Percentiles rank a stretch among this genome's conserved stretches.
phyloP scores from a whole-genome alignment of 2,797 vertebrate species.

The Halcyon smyrnensis region DNA sequence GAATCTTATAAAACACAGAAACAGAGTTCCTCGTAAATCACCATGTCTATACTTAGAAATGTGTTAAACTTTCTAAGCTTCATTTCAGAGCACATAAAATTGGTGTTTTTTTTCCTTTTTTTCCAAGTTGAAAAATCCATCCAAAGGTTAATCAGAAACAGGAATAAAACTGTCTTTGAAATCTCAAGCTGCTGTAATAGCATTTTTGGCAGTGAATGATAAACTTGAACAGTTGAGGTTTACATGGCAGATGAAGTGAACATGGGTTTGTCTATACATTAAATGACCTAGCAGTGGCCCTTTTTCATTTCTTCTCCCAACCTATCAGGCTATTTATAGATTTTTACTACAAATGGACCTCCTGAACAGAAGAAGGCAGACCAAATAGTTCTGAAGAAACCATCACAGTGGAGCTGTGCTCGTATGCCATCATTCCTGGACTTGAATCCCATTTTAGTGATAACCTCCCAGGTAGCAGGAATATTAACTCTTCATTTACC shows the following conservation, averaged over 20 bases:
- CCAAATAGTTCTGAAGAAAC: background rate
- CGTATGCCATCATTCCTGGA: background rate
- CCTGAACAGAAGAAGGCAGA: background rate
- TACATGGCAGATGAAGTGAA: background rate
- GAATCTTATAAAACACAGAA: constrained; percentile 39
- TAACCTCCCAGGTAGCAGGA: constrained; percentile 5
- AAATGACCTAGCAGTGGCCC: background rate
- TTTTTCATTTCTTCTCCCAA: constrained; percentile 11
- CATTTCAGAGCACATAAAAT: constrained; percentile 1
- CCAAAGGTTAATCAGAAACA: constrained; percentile 62
- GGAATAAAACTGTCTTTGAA: constrained; percentile 63
- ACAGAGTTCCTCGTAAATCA: constrained; percentile 45
- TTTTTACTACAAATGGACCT: constrained; percentile 40
- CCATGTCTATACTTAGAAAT: constrained; percentile 55
- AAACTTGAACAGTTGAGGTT: constrained; percentile 57
- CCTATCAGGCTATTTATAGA: constrained; percentile 28
- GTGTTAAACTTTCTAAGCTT: constrained; percentile 19
- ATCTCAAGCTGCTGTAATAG: constrained; percentile 60
- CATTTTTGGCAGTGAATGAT: constrained; percentile 69
- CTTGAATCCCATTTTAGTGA: background rate
- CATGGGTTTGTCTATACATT: constrained; percentile 53
- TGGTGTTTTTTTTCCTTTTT: background rate
- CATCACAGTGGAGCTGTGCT: background rate
- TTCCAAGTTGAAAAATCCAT: constrained; percentile 31
- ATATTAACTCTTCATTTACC: constrained; percentile 33